Percentiles rank a stretch among this genome's conserved stretches.
These are phyloP conservation scores for Aphrophora alni DNA, from an alignment of 2,888 invertebrate genomes.

Conservation along the genomic window DNA sequence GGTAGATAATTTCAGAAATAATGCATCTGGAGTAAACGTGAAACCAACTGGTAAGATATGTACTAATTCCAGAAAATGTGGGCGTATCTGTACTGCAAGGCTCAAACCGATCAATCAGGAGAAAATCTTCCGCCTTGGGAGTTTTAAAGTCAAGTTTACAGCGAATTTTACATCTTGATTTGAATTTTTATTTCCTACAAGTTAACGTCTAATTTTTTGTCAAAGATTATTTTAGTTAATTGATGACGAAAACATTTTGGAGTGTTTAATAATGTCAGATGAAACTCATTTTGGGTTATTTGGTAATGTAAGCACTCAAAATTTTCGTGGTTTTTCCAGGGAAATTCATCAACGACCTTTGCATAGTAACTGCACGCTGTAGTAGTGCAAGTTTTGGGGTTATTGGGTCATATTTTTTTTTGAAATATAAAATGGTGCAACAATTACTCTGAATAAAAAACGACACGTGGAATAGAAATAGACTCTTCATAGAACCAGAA, in stretches of 20 bases:
- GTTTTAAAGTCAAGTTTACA: slow-evolving; percentile 10
- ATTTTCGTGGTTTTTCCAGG: not conserved
- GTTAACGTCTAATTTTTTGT: slow-evolving; percentile 7
- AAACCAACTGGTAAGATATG: slow-evolving; percentile 10
- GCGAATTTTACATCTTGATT: not conserved
- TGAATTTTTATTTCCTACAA: not conserved
- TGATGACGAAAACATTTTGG: not conserved
- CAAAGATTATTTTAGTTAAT: slow-evolving; percentile 4
- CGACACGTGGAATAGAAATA: slow-evolving; percentile 18
- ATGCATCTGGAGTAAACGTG: slow-evolving; percentile 7
- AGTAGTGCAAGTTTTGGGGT: slow-evolving; percentile 23
- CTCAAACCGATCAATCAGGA: not conserved
- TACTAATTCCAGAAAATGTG: slow-evolving; percentile 12
- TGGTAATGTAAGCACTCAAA: not conserved
- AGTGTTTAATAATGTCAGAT: not conserved
- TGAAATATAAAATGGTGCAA: slow-evolving; percentile 7
- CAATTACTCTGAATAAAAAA: slow-evolving; percentile 26
- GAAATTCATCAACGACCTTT: slow-evolving; percentile 34
- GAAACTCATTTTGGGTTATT: slow-evolving; percentile 13
- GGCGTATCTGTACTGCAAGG: slow-evolving; percentile 1
- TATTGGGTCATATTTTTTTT: slow-evolving; percentile 40
- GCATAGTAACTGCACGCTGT: slow-evolving; percentile 39
- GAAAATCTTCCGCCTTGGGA: slow-evolving; percentile 10
- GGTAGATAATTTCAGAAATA: slow-evolving; percentile 2
- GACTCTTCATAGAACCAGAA: slow-evolving; percentile 7